phyloP scores from a whole-genome alignment of 2,113 vertebrate genomes.

The Chinchilla lanigera region DNA sequence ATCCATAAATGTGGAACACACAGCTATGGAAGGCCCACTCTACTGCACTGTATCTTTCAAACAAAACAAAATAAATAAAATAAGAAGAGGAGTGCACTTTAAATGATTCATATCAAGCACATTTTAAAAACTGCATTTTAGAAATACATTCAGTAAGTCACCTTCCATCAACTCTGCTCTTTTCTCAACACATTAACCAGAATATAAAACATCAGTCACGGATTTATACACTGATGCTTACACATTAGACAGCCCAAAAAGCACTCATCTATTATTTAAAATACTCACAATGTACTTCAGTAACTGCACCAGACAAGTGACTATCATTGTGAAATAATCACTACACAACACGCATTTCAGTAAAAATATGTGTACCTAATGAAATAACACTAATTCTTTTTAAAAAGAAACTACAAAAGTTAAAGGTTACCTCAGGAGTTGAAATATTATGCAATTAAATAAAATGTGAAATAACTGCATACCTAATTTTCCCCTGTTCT shows the following conservation, averaged over 20 bases:
- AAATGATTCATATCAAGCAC: background rate
- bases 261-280: background rate
- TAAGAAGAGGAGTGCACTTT: background rate
- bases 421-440: background rate
- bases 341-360: background rate
- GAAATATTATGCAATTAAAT: background rate
- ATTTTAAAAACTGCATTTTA: slow-evolving; percentile 1
- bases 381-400: background rate
- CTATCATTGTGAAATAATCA: slow-evolving; percentile 7
- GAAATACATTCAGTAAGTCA: slow-evolving; percentile 9
- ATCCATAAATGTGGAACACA: background rate
- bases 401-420: slow-evolving; percentile 37
- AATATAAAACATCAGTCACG: slow-evolving; percentile 34
- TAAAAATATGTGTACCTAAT: background rate
- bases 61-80: background rate
- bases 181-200: slow-evolving; percentile 13
- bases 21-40: background rate
- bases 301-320: background rate
- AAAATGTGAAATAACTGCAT: slow-evolving; percentile 62
- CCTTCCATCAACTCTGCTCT: background rate
- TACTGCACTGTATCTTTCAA: background rate
- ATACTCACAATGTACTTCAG: background rate
- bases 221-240: background rate
- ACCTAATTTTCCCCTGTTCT: slow-evolving; percentile 98
- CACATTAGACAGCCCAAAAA: background rate